phyloP scores from a whole-genome alignment of 1,140 invertebrate species.

The Diachasma alloeum region DNA sequence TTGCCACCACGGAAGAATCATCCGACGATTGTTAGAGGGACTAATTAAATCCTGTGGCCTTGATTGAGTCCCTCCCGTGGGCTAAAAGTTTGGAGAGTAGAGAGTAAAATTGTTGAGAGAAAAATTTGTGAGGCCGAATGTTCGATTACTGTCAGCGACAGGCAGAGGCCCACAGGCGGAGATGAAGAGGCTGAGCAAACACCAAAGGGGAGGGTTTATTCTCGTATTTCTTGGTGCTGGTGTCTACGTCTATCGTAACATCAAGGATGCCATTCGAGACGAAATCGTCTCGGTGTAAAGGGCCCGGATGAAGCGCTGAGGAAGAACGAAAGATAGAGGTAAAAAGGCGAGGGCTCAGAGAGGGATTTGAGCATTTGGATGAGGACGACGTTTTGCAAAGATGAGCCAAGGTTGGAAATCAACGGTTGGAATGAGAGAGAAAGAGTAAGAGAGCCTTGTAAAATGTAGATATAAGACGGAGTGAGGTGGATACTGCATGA shows the following conservation, averaged over 20 bases:
- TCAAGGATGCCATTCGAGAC: conserved; percentile 44
- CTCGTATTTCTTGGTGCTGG: conserved; percentile 36
- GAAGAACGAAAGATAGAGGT: conserved; percentile 23
- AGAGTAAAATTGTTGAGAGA: neutral
- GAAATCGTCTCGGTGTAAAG: conserved; percentile 46
- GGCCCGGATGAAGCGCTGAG: conserved; percentile 27
- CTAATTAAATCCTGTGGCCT: neutral
- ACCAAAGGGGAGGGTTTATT: conserved; percentile 38
- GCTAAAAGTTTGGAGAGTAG: neutral
- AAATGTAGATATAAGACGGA: neutral
- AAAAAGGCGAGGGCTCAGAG: neutral
- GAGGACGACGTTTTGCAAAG: neutral
- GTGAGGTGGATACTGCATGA: neutral
- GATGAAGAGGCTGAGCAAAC: conserved; percentile 42
- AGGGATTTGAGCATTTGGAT: neutral
- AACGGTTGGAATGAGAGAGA: conserved; percentile 1
- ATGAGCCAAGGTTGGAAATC: conserved; percentile 14
- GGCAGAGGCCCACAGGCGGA: conserved; percentile 25
- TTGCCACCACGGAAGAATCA: neutral
- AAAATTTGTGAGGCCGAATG: neutral
- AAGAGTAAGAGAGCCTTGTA: neutral
- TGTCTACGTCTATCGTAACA: conserved; percentile 42
- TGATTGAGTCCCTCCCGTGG: neutral
- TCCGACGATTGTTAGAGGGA: neutral
- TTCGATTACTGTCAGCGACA: conserved; percentile 31